Evolutionary conservation across 2,113 vertebrate species (phyloP).

Genomic region (Mandrillus leucophaeus): DNA sequence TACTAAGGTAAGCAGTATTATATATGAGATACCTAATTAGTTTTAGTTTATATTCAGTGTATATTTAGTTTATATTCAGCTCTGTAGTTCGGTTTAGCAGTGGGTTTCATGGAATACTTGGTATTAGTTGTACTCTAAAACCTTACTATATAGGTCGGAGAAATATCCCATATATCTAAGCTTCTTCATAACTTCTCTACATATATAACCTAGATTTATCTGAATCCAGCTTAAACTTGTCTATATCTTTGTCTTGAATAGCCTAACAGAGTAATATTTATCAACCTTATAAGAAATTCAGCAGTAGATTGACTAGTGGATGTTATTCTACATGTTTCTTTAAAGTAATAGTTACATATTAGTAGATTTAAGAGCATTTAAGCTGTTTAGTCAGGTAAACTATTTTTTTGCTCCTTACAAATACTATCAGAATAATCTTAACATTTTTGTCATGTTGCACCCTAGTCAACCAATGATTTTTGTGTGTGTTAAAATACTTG

Average conservation of each 20-base stretch:
- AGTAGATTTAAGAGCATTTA: conserved; percentile 25
- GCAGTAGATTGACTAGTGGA: not conserved
- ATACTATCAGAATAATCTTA: conserved; percentile 24
- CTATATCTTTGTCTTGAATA: conserved; percentile 15
- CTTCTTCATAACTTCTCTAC: not conserved
- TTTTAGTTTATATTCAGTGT: not conserved
- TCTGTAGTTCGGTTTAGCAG: not conserved
- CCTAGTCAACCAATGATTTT: not conserved
- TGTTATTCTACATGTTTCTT: conserved; percentile 28
- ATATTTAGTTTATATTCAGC: not conserved
- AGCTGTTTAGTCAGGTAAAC: not conserved
- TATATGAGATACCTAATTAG: not conserved
- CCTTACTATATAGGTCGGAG: not conserved
- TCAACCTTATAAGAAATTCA: conserved; percentile 24
- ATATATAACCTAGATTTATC: not conserved
- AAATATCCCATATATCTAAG: not conserved
- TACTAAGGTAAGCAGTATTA: conserved; percentile 86
- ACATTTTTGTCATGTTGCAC: not conserved
- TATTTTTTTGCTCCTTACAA: not conserved
- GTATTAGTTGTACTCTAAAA: conserved; percentile 17
- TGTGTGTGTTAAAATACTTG: too few relatives aligned
- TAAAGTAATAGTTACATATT: not conserved
- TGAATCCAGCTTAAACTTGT: not conserved
- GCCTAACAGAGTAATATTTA: conserved; percentile 13
- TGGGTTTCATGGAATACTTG: not conserved